phyloP scores from a whole-genome alignment of 2,797 vertebrate genomes.

The Catostomus latipinnis region DNA sequence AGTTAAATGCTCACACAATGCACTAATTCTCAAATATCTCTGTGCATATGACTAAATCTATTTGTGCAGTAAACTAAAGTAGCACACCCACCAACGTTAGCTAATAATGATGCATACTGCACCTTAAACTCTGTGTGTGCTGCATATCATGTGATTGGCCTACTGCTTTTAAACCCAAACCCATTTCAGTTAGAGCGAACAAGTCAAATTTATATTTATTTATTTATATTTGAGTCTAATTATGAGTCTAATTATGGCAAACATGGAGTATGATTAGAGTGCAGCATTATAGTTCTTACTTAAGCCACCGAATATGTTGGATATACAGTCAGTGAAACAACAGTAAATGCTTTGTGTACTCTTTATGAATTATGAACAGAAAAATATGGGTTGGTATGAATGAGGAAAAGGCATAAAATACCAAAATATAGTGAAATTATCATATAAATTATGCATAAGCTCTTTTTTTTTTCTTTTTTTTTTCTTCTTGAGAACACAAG shows the following conservation, averaged over 20 bases:
- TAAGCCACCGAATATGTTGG: conserved; percentile 8
- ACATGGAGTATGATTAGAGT: conserved; percentile 18
- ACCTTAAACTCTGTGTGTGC: no score
- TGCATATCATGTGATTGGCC: no score
- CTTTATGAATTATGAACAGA: conserved; percentile 63
- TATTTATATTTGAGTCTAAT: conserved; percentile 1
- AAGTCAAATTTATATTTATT: conserved; percentile 3
- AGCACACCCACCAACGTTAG: no score
- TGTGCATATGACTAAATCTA: no score
- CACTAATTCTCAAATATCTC: no score
- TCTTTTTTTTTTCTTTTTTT: conserved; percentile 61
- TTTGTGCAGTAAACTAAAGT: no score
- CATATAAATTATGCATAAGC: conserved; percentile 69
- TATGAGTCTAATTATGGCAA: conserved; percentile 5
- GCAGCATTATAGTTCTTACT: conserved; percentile 6
- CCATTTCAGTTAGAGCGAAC: no score
- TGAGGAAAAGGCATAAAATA: conserved; percentile 55
- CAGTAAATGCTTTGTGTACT: conserved; percentile 37
- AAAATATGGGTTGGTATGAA: conserved; percentile 63
- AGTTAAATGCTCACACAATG: no score
- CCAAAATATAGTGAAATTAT: conserved; percentile 67
- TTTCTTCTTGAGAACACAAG: conserved; percentile 71
- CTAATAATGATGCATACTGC: no score
- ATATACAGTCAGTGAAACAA: conserved; percentile 33
- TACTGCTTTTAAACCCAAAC: no score